Percentiles rank a stretch among this genome's conserved stretches.
These are phyloP conservation scores for Tapirus terrestris DNA, from an alignment of 2,113 vertebrate genomes.

Conservation along the genomic window DNA sequence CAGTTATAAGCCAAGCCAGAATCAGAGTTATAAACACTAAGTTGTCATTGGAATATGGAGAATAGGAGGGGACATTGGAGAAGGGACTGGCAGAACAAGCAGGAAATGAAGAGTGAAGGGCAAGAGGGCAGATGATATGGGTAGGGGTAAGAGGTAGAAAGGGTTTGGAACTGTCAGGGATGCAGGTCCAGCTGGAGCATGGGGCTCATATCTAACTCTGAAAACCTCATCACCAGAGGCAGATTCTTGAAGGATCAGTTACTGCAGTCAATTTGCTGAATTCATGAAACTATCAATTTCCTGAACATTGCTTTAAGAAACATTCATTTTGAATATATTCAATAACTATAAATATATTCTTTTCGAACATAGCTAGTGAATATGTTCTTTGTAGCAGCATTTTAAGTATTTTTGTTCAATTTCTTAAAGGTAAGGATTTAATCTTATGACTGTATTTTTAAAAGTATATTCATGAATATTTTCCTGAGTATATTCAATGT, in stretches of 20 bases:
- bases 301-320: background rate
- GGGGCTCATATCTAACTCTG: background rate
- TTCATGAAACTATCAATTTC: background rate
- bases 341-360: background rate
- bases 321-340: conserved; percentile 17
- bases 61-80: background rate
- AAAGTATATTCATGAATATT: background rate
- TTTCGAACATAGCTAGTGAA: background rate
- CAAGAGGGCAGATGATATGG: background rate
- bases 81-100: background rate
- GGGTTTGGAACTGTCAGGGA: background rate
- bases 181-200: background rate
- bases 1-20: background rate
- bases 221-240: background rate
- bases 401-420: background rate
- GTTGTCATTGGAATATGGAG: background rate
- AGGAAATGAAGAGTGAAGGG: background rate
- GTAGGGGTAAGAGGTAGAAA: background rate
- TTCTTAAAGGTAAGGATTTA: conserved; percentile 15
- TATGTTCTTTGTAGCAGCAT: background rate
- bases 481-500: background rate
- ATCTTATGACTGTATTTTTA: background rate
- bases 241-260: background rate
- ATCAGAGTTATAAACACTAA: background rate
- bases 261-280: background rate